Evolutionary conservation across 2,888 invertebrate species (phyloP).

Genomic region (Hirudinaria manillensis): DNA sequence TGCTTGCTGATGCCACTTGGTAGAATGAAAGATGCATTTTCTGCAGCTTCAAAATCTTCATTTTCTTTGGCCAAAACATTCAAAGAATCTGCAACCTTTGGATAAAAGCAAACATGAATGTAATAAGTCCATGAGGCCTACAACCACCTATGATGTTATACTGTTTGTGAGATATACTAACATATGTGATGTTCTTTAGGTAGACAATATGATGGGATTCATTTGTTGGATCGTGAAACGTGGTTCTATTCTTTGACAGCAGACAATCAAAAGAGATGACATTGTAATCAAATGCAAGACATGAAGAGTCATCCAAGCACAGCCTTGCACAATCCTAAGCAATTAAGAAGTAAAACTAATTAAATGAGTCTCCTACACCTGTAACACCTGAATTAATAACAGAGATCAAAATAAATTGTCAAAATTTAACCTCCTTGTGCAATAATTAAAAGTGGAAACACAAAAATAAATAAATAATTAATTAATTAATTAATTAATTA

Average conservation of each 20-base stretch:
- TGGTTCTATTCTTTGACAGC: slow-evolving; percentile 39
- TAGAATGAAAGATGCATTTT: slow-evolving; percentile 42
- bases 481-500: not conserved
- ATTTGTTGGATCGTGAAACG: not conserved
- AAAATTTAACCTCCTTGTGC: too few relatives aligned
- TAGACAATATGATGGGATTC: not conserved
- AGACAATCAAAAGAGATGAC: slow-evolving; percentile 39
- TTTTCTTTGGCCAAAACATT: slow-evolving; percentile 43
- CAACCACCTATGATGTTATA: not conserved
- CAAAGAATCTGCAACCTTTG: slow-evolving; percentile 38
- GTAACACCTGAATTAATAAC: too few relatives aligned
- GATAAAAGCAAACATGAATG: slow-evolving; percentile 7
- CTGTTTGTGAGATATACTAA: not conserved
- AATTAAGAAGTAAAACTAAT: not conserved
- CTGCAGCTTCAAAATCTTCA: slow-evolving; percentile 45
- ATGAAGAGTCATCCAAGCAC: slow-evolving; percentile 44
- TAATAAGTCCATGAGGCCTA: not conserved
- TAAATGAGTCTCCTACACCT: too few relatives aligned
- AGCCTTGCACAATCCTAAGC: slow-evolving; percentile 46
- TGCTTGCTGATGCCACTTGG: slow-evolving; percentile 44
- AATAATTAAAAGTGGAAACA: too few relatives aligned
- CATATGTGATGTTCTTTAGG: not conserved
- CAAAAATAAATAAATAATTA: not conserved
- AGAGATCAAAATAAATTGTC: too few relatives aligned
- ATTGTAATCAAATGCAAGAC: slow-evolving; percentile 42